Percentiles rank a stretch among this genome's conserved stretches.
Conservation (phyloP, 2,888 invertebrate species). For the Morpho helenor region DNA sequence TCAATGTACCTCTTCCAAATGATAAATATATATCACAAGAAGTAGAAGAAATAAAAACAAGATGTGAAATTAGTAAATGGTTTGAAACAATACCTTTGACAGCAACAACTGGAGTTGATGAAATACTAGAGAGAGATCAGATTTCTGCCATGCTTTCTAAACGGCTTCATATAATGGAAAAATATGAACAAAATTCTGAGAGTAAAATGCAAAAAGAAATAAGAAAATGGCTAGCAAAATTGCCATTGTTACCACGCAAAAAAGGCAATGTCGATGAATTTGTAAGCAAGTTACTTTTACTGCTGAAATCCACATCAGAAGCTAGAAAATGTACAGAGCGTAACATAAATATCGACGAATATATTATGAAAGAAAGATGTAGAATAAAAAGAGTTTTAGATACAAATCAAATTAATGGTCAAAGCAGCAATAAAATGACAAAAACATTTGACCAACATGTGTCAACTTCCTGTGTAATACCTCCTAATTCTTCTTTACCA, state of each 20-base stretch:
- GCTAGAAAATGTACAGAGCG: constrained; percentile 37
- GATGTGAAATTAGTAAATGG: constrained; percentile 52
- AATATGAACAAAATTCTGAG: constrained; percentile 31
- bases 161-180: constrained; percentile 49
- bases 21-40: constrained; percentile 40
- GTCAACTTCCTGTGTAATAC: not conserved
- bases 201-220: constrained; percentile 46
- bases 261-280: constrained; percentile 33
- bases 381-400: constrained; percentile 24
- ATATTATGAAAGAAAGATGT: not conserved
- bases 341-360: constrained; percentile 16
- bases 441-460: not conserved
- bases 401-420: constrained; percentile 34
- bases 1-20: constrained; percentile 46
- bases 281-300: constrained; percentile 36
- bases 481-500: constrained; percentile 11
- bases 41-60: constrained; percentile 53
- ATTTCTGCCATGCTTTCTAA: constrained; percentile 46
- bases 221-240: constrained; percentile 43
- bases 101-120: constrained; percentile 31
- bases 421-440: constrained; percentile 22
- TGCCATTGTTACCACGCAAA: constrained; percentile 39
- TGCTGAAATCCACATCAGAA: constrained; percentile 38
- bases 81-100: constrained; percentile 45
- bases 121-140: constrained; percentile 44